Evolutionary conservation across 2,797 vertebrate species (phyloP).

Genomic region (Brotula barbata): DNA sequence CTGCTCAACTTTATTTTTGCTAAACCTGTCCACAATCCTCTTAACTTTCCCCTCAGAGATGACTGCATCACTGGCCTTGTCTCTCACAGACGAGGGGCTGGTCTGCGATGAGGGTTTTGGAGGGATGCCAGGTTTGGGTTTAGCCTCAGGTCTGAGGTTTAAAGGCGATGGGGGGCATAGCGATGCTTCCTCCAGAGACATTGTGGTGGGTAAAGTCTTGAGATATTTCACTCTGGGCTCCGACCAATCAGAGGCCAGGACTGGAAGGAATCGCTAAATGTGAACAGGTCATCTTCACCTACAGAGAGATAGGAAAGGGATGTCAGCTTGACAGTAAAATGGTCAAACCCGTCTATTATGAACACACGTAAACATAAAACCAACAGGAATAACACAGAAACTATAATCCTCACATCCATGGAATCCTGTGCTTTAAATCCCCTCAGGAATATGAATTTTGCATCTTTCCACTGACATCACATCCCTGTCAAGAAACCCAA

Average conservation of each 20-base stretch:
- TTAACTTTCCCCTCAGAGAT: constrained; percentile 71
- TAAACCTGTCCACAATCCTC: constrained; percentile 75
- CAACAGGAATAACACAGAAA: not conserved
- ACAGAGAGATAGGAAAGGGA: constrained; percentile 9
- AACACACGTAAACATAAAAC: not conserved
- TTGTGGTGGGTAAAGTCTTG: constrained; percentile 37
- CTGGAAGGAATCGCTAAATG: constrained; percentile 45
- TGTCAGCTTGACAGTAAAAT: not conserved
- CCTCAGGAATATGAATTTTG: constrained; percentile 32
- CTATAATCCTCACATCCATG: constrained; percentile 15
- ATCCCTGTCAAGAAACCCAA: not conserved
- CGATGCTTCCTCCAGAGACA: constrained; percentile 71
- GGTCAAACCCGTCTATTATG: too few relatives aligned
- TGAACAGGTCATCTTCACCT: constrained; percentile 53
- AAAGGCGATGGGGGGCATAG: constrained; percentile 5
- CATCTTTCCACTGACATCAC: not conserved
- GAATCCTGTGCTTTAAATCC: constrained; percentile 16
- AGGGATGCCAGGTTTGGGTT: constrained; percentile 61
- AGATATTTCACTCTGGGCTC: constrained; percentile 23
- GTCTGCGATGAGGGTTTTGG: constrained; percentile 45
- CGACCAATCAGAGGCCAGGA: constrained; percentile 61
- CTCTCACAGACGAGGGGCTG: constrained; percentile 24
- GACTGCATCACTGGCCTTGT: not conserved
- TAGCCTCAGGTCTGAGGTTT: constrained; percentile 55
- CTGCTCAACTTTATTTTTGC: constrained; percentile 13